Evolutionary conservation across 53 echinoderm and acorn worm genomes (phyloP).

Genomic region (Henricia sp.): DNA sequence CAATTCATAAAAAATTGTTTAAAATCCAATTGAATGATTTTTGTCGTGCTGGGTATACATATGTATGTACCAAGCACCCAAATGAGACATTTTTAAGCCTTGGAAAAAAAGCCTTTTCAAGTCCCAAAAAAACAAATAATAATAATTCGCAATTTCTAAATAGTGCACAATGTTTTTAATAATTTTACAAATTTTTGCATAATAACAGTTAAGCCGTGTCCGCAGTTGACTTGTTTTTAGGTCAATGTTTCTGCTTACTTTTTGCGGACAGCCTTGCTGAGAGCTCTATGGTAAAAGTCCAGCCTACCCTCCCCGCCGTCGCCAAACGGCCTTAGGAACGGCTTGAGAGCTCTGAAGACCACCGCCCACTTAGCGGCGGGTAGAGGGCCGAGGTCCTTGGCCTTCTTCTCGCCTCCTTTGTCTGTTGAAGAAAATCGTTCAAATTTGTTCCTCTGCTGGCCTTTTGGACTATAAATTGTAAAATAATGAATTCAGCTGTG

Average conservation of each 20-base stretch:
- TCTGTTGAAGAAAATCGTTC: conserved; percentile 17
- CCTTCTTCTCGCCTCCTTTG: conserved; percentile 25
- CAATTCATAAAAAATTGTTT: too few species aligned
- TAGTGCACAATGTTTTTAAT: too few species aligned
- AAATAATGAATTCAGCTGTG: too few species aligned
- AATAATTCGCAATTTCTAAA: too few species aligned
- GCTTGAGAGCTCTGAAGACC: conserved; percentile 58
- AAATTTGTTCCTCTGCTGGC: not conserved
- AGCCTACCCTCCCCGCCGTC: conserved; percentile 62
- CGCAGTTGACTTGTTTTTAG: not conserved
- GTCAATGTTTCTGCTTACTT: conserved; percentile 19
- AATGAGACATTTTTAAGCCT: too few species aligned
- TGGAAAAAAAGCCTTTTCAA: too few species aligned
- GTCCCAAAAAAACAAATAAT: not conserved
- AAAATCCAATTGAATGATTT: too few species aligned
- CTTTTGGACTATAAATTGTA: not conserved
- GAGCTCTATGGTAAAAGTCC: conserved; percentile 61
- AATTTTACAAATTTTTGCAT: too few species aligned
- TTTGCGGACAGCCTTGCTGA: conserved; percentile 68
- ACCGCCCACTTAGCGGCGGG: conserved; percentile 52
- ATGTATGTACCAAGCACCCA: too few species aligned
- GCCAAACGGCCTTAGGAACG: conserved; percentile 60
- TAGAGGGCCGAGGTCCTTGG: conserved; percentile 32
- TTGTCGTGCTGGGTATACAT: too few species aligned
- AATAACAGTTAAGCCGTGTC: not conserved